A percentile compares a stretch with the other conserved stretches of the same genome.
These are phyloP conservation scores for Rallus limicola DNA, from an alignment of 2,113 vertebrate species.

Conservation along the genomic window DNA sequence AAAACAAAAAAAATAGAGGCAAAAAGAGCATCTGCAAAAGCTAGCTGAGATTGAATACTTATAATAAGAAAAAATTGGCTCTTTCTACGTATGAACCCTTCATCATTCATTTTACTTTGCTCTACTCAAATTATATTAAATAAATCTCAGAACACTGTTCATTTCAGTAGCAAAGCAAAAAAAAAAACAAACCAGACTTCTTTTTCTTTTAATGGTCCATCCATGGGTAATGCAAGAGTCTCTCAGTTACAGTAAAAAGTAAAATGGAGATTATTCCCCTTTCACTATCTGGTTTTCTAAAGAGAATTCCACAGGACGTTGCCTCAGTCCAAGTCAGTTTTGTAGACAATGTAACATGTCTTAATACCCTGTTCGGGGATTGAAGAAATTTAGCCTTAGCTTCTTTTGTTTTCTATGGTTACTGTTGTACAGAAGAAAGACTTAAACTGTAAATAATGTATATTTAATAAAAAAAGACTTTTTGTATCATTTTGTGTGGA, in stretches of 20 bases:
- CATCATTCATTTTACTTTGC: conserved; percentile 12
- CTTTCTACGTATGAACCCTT: background rate
- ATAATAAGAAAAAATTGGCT: background rate
- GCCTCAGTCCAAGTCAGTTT: conserved; percentile 76
- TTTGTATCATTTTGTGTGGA: conserved; percentile 86
- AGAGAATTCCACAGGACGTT: conserved; percentile 70
- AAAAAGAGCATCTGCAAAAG: background rate
- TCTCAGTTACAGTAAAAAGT: conserved; percentile 67
- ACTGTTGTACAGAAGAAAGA: conserved; percentile 85
- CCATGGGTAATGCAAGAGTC: conserved; percentile 32
- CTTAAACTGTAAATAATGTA: conserved; percentile 89
- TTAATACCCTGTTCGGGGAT: conserved; percentile 70
- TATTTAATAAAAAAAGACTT: conserved; percentile 91
- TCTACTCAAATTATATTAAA: conserved; percentile 8
- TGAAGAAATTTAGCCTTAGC: conserved; percentile 76
- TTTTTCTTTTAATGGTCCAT: background rate
- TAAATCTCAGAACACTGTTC: background rate
- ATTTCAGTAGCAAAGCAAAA: background rate
- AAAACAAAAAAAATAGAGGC: background rate
- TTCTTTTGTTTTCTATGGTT: conserved; percentile 88
- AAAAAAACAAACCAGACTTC: background rate
- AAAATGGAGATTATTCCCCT: conserved; percentile 54
- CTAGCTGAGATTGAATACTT: background rate
- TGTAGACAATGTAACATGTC: conserved; percentile 76
- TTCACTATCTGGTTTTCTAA: conserved; percentile 67